Evolutionary conservation across 1,140 invertebrate species (phyloP).

Genomic region (Polypedilum pembai): DNA sequence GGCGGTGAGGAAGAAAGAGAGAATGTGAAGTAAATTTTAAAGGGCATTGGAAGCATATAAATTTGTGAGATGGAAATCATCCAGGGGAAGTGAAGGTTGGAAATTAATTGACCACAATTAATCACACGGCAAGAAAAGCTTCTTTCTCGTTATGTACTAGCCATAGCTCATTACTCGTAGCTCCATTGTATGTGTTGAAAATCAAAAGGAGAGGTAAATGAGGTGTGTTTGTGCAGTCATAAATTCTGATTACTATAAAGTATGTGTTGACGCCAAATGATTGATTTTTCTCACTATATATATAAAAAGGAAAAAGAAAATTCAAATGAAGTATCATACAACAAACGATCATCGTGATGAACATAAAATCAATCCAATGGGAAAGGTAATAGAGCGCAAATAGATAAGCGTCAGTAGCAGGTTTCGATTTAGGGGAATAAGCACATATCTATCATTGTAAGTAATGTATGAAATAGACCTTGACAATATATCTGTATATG

Average conservation of each 20-base stretch:
- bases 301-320: too few relatives aligned
- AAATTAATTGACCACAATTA: slow-evolving; percentile 8
- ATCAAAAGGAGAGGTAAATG: neutral
- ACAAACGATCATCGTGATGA: neutral
- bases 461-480: too few relatives aligned
- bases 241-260: neutral
- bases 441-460: too few relatives aligned
- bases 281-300: too few relatives aligned
- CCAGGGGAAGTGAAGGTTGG: neutral
- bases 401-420: slow-evolving; percentile 20
- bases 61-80: neutral
- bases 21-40: too few relatives aligned
- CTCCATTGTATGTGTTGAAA: neutral
- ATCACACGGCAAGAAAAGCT: slow-evolving; percentile 16
- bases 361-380: neutral
- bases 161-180: neutral
- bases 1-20: neutral
- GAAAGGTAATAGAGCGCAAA: slow-evolving; percentile 27
- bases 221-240: neutral
- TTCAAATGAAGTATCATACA: too few relatives aligned
- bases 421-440: neutral
- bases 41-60: neutral
- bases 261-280: too few relatives aligned
- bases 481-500: too few relatives aligned
- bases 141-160: neutral